These are phyloP conservation scores for Salticus scenicus DNA, from an alignment of 2,888 invertebrate genomes.

Conservation along the genomic window DNA sequence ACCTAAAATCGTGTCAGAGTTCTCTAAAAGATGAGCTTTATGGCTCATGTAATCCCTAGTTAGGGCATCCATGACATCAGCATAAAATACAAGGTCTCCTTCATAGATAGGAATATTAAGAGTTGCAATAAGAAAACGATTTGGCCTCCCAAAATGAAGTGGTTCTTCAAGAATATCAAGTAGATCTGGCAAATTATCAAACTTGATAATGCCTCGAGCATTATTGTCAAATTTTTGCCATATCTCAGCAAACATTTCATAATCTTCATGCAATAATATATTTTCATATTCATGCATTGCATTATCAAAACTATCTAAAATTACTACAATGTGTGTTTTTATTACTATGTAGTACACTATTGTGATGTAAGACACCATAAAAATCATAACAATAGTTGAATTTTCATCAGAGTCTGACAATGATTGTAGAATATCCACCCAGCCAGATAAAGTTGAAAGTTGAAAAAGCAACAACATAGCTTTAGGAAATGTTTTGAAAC, in stretches of 20 bases:
- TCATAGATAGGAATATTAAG: constrained; percentile 68
- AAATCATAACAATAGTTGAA: constrained; percentile 28
- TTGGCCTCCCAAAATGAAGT: constrained; percentile 59
- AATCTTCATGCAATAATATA: constrained; percentile 52
- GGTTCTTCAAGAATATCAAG: constrained; percentile 63
- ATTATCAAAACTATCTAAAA: constrained; percentile 50
- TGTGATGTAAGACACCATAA: constrained; percentile 58
- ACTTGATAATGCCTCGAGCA: constrained; percentile 59
- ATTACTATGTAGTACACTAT: constrained; percentile 59
- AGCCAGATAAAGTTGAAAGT: constrained; percentile 61
- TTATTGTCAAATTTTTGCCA: constrained; percentile 67
- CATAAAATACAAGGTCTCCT: constrained; percentile 62
- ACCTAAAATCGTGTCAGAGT: constrained; percentile 26
- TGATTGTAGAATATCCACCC: constrained; percentile 57
- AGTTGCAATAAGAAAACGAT: constrained; percentile 56
- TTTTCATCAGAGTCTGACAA: constrained; percentile 33
- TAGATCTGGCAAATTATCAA: constrained; percentile 49
- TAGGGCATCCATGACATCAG: constrained; percentile 66
- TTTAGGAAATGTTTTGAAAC: constrained; percentile 58
- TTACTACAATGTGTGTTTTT: constrained; percentile 52
- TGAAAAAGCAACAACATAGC: constrained; percentile 61
- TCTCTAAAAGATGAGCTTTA: constrained; percentile 47
- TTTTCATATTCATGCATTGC: constrained; percentile 58
- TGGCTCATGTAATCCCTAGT: constrained; percentile 60
- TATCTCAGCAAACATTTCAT: constrained; percentile 65